Conservation (phyloP, 1,140 invertebrate species). For the Drosophila pruinosa region DNA sequence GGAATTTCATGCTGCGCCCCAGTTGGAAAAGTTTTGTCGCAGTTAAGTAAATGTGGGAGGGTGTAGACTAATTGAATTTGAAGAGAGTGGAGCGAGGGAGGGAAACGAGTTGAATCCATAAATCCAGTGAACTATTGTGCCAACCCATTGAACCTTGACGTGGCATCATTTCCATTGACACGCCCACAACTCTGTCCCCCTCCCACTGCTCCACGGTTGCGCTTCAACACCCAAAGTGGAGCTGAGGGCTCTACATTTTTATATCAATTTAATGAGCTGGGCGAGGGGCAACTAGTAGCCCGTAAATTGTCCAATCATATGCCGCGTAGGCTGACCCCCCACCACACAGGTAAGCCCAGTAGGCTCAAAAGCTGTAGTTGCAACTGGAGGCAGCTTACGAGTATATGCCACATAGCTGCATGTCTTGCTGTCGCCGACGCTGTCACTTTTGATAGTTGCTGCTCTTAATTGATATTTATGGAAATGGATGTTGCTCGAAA, state of each 20-base stretch:
- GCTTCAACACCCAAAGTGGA: constrained; percentile 46
- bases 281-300: constrained; percentile 27
- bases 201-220: too few species aligned
- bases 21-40: constrained; percentile 46
- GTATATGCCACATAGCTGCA: too few species aligned
- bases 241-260: constrained; percentile 22
- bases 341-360: constrained; percentile 24
- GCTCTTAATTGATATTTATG: constrained; percentile 77
- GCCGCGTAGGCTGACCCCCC: constrained; percentile 38
- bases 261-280: constrained; percentile 56
- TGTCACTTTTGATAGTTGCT: constrained; percentile 72
- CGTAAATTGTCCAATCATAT: constrained; percentile 75
- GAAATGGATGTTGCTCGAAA: constrained; percentile 61
- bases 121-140: constrained; percentile 26
- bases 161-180: constrained; percentile 42
- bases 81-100: background rate
- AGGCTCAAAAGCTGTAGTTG: constrained; percentile 8
- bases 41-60: constrained; percentile 23
- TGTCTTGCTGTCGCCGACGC: constrained; percentile 36
- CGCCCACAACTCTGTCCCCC: constrained; percentile 43
- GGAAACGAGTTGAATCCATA: constrained; percentile 25
- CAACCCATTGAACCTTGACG: constrained; percentile 62
- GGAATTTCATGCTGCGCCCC: constrained; percentile 7
- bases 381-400: constrained; percentile 26
- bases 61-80: constrained; percentile 65